Evolutionary conservation across 2,888 invertebrate genomes (phyloP), one percentile per base, ranked within the genome.

Genomic region (Hydriomena furcata): DNA sequence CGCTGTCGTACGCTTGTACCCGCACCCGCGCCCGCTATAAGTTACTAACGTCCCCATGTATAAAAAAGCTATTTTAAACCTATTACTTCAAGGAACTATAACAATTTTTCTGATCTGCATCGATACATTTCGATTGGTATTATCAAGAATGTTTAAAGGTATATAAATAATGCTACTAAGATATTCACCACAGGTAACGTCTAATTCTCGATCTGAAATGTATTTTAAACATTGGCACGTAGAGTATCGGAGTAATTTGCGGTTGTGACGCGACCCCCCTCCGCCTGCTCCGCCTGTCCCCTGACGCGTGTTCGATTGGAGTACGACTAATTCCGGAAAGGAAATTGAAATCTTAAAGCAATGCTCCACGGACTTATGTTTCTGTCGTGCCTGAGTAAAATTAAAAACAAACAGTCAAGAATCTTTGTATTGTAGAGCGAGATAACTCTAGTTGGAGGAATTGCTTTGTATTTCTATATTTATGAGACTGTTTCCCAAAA

Each of bases 311-410:
- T 87, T 88, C 89, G 88, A 90, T 90, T 89, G 88, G 82, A 85
- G 80, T 75, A 82, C 85, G 83, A 87, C 88, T 90, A 89, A 90
- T 90, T 90, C 84, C 86, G 83, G 80, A 81, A 88, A 87, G 89
- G 89, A 90, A 90, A 90, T 90, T 89, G 89, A 90, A 90, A 90
- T 89, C 88, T 89, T 87, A 84, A 82, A 82, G 88, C 84, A 87
- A 85, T 87, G 82, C 88, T 82, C 88, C 72, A 82, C 76, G 81
- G 89, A 88, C 77, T 82, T 76, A 80, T 82, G 79, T 81, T 82
- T 76, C 78, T 73, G 68, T 68, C 69, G 71, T 46, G 36, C 73
- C 76, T 68, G 75, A 75, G 79, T 73, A 76, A 79, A 82, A 84
- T 84, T 77, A 76, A 82, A 82, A 82, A 84, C 80, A 83, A 82